Conservation (phyloP, 2,113 vertebrate species). For the Clarias magur region DNA sequence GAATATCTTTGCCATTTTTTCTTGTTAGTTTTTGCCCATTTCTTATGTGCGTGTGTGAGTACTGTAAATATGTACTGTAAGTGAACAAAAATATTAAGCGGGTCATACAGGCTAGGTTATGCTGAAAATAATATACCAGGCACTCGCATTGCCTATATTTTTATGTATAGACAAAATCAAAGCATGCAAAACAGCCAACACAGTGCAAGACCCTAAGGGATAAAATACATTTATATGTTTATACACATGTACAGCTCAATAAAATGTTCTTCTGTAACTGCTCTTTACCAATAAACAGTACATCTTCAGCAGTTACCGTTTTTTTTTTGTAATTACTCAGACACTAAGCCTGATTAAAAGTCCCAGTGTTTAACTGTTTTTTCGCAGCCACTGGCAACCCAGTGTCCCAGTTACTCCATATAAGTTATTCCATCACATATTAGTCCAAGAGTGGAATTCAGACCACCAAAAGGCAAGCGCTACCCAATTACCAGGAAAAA, state of each 20-base stretch:
- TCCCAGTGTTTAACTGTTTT: background rate
- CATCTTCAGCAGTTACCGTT: background rate
- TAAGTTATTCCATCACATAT: constrained; percentile 27
- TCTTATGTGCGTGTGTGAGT: background rate
- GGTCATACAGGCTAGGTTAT: background rate
- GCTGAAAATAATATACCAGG: background rate
- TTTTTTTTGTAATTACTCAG: background rate
- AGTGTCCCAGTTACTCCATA: background rate
- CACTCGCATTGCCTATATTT: background rate
- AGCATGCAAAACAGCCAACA: background rate
- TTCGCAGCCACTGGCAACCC: constrained; percentile 28
- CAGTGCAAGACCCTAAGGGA: background rate
- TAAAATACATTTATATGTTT: background rate
- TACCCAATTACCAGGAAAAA: constrained; percentile 9
- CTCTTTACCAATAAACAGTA: background rate
- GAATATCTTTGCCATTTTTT: background rate
- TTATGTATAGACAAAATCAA: background rate
- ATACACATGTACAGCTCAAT: background rate
- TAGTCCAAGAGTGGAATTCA: constrained; percentile 22
- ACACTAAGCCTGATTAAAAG: background rate
- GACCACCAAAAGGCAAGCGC: constrained; percentile 21
- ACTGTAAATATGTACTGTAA: too few species aligned
- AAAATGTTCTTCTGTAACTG: background rate
- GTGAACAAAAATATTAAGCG: background rate
- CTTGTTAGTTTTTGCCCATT: background rate